Evolutionary conservation across 2,888 invertebrate genomes (phyloP).

Genomic region (Ramazzottius varieornatus): DNA sequence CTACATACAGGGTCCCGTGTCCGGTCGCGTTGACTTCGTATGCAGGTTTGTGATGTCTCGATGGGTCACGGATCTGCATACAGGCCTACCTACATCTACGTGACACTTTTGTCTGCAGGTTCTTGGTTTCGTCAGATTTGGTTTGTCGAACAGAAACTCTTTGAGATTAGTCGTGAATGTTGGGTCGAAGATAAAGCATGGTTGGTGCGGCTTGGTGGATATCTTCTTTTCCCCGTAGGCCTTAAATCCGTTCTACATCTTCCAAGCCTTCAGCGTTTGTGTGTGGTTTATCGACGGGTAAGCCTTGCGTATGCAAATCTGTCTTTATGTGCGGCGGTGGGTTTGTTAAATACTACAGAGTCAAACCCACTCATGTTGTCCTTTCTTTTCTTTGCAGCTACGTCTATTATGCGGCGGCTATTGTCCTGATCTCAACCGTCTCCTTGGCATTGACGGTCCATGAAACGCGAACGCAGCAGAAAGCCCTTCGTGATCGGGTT

Average conservation of each 20-base stretch:
- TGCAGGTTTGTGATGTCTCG: too few relatives aligned
- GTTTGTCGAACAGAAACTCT: too few relatives aligned
- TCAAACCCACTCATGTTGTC: neutral
- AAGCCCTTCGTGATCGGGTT: neutral
- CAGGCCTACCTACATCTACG: too few relatives aligned
- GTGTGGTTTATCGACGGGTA: conserved; percentile 34
- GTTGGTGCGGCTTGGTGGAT: too few relatives aligned
- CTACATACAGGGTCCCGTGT: too few relatives aligned
- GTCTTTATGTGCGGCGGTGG: neutral
- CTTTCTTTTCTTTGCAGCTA: conserved; percentile 45
- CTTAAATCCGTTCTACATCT: conserved; percentile 79
- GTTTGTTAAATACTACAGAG: too few relatives aligned
- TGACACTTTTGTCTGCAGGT: too few relatives aligned
- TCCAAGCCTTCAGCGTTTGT: conserved; percentile 55
- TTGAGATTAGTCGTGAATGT: too few relatives aligned
- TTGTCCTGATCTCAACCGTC: conserved; percentile 52
- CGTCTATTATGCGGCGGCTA: conserved; percentile 61
- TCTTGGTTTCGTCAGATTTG: too few relatives aligned
- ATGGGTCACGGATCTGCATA: too few relatives aligned
- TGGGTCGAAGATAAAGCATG: too few relatives aligned
- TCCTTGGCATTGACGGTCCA: conserved; percentile 53
- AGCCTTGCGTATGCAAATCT: neutral
- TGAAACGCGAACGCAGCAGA: conserved; percentile 40
- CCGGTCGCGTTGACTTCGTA: too few relatives aligned
- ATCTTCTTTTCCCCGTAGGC: conserved; percentile 13